Conservation (phyloP, 2,888 invertebrate genomes). For the Nephrotoma flavescens region DNA sequence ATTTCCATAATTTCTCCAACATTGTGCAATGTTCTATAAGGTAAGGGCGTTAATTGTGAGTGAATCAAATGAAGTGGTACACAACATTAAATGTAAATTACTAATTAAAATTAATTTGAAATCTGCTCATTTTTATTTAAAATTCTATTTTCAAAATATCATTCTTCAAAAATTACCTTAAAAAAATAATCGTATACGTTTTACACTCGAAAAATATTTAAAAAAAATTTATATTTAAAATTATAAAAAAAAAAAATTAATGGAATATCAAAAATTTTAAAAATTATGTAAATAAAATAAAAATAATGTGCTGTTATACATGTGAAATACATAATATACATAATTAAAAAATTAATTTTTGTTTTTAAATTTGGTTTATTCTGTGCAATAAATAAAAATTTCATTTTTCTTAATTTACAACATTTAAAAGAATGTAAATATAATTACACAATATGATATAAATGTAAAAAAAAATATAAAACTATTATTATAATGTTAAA, state of each 20-base stretch:
- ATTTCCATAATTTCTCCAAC: too few species aligned
- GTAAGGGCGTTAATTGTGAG: too few species aligned
- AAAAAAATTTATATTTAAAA: background rate
- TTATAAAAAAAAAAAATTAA: background rate
- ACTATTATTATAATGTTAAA: background rate
- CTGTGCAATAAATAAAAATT: background rate
- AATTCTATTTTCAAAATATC: background rate
- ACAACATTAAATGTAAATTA: too few species aligned
- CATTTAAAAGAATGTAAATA: background rate
- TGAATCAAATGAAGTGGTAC: too few species aligned
- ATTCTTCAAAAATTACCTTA: background rate
- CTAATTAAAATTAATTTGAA: too few species aligned
- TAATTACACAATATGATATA: background rate
- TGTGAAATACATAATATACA: background rate
- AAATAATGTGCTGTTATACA: background rate
- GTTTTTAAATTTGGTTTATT: background rate
- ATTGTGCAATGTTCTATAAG: too few species aligned
- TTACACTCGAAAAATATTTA: background rate
- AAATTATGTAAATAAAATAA: background rate
- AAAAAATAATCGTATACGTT: background rate
- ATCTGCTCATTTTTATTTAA: background rate
- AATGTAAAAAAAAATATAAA: background rate
- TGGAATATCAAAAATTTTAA: background rate
- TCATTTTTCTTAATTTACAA: background rate
- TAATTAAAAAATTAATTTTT: background rate